A percentile compares a stretch with the other conserved stretches of the same genome.
Conservation (phyloP, 2,888 invertebrate species). For the Polydrusus tereticollis region DNA sequence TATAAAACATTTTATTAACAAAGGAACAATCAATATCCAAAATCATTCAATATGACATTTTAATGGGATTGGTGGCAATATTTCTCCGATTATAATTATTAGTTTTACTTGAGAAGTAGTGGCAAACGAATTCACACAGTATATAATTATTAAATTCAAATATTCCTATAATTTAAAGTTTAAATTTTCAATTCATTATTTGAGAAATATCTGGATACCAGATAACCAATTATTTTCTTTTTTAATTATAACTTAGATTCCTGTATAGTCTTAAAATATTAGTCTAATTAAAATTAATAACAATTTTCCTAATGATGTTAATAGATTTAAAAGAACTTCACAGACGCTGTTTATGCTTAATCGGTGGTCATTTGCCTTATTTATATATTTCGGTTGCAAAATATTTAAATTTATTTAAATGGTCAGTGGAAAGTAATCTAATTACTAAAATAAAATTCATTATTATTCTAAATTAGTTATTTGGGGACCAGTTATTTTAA, state of each 20-base stretch:
- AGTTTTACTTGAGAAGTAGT: too few relatives aligned
- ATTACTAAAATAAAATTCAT: neutral
- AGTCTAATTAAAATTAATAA: constrained; percentile 3
- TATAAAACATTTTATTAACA: too few relatives aligned
- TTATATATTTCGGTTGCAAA: neutral
- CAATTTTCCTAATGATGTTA: neutral
- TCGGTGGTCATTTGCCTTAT: neutral
- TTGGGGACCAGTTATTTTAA: neutral
- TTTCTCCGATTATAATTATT: too few relatives aligned
- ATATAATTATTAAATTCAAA: neutral
- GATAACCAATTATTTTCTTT: neutral
- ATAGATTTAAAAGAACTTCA: neutral
- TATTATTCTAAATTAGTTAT: neutral
- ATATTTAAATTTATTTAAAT: constrained; percentile 17
- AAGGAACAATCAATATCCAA: too few relatives aligned
- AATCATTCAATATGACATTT: too few relatives aligned
- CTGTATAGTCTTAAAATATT: neutral
- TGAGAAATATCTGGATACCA: neutral
- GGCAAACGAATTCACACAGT: neutral
- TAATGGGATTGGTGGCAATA: too few relatives aligned
- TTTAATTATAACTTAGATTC: neutral
- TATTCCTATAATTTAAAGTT: neutral
- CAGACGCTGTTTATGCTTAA: neutral
- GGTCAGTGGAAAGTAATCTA: neutral
- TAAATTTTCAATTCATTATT: neutral